Percentiles rank a stretch among this genome's conserved stretches.
phyloP scores from a whole-genome alignment of 2,113 vertebrate genomes.

The Gobiocypris rarus region DNA sequence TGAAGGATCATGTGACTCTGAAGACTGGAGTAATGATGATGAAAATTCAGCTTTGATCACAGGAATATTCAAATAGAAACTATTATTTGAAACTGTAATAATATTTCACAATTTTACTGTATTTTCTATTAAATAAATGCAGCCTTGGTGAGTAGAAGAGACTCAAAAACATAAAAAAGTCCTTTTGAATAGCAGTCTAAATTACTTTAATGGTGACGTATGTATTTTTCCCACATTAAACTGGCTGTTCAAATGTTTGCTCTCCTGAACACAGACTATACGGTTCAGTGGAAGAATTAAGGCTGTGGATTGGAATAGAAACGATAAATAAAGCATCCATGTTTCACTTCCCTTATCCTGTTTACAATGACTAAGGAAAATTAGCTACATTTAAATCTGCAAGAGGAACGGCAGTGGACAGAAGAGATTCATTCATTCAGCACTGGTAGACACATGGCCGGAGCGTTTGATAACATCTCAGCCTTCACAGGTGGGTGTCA shows the following conservation, averaged over 20 bases:
- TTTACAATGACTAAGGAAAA: slow-evolving; percentile 31
- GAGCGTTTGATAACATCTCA: slow-evolving; percentile 62
- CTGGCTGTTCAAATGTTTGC: neutral
- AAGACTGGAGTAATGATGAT: neutral
- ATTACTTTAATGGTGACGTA: no score
- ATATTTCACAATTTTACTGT: neutral
- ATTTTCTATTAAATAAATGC: neutral
- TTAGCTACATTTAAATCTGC: neutral
- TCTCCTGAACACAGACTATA: neutral
- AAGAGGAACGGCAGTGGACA: neutral
- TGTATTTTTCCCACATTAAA: no score
- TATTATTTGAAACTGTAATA: neutral
- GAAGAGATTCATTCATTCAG: slow-evolving; percentile 51
- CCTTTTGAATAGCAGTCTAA: no score
- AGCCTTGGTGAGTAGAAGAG: neutral
- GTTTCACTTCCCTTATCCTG: slow-evolving; percentile 20
- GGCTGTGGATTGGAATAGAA: neutral
- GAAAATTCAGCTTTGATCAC: neutral
- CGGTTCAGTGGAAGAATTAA: neutral
- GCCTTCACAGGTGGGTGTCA: slow-evolving; percentile 73
- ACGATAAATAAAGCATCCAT: neutral
- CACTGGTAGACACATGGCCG: slow-evolving; percentile 59
- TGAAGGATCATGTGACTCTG: slow-evolving; percentile 5
- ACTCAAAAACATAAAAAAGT: neutral
- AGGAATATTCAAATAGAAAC: neutral